Base-by-base conservation (phyloP, 2,888 invertebrate species). In the Chrysotoxum bicinctum region DNA sequence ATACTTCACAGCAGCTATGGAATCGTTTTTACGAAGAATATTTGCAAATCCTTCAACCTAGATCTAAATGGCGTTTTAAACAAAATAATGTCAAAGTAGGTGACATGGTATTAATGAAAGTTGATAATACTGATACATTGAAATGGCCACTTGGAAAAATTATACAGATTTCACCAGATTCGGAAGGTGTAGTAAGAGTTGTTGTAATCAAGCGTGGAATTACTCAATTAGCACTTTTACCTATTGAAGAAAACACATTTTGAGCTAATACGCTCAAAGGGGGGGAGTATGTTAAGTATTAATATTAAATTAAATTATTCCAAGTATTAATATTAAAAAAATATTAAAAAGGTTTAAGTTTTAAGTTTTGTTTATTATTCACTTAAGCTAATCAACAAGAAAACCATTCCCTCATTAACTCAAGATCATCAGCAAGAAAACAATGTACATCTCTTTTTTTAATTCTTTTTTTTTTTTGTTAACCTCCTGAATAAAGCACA, bases 1-100 rank as follows among this genome's bases (percentile, higher is more conserved):
- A 56, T 56, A 32, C 56, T 10, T 30, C 30, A 19, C 56, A 32
- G 19, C 56, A 56, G 32, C 12, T 56, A 32, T 56, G 56, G 56
- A 19, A 19, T 32, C 56, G 56, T n/a, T 56, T 56, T 32, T 56
- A 56, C 56, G 19, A 56, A 56, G 16, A 56, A 16, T 32, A 56
- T 32, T n/a, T 56, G 1, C 56, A 56, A 56, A 56, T 32, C 3
- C 56, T 56, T 56, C 56, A 56, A 56, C 56, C 30, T 32, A 56
- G 54, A 32, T 30, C 54, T n/a, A 54, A 54, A 32, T 54, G 54
- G 54, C 32, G 32, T 30, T 54, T 32, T 30, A 32, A 32, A 30
- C 26, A 32, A 30, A 54, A 32, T 54, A 54, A 54, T 54, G 32
- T 16, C 10, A 32, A 54, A 30, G 10, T 32, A 16, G 32, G 54